Base-by-base conservation (phyloP, 1,140 invertebrate species). In the Tachypleus tridentatus region DNA sequence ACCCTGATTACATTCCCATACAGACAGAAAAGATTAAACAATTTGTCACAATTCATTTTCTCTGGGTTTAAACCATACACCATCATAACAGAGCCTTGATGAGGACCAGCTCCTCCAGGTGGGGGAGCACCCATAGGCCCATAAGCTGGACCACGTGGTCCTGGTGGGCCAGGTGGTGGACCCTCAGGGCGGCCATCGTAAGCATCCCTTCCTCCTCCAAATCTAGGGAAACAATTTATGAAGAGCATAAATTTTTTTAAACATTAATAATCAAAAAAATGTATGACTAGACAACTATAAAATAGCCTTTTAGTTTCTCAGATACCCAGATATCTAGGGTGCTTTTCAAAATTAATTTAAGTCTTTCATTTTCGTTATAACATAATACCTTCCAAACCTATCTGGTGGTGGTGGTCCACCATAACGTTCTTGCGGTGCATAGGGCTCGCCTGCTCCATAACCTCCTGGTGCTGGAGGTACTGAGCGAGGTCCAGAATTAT, bases 11-110 rank as follows among this genome's bases (percentile, higher is more conserved):
- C 93, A 77, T 99, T 99, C 67, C 97, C 97, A 78, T 98, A 99
- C 53, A 98, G 83, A 80, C 96, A 99, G 78, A 98, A 93, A 63
- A 99, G 81, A 80, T 98, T 99, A 84, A 99, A 99, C n/a, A 99
- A 82, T 74, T 88, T 86, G 77, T 98, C 93, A 67, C 91, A 89
- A 79, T 98, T 98, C 75, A 95, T 90, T 75, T 92, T 92, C 69
- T 91, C 85, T 58, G 87, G 85, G 74, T 94, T 91, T 11, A 99
- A 81, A 49, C 95, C 95, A 79, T 99, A 98, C 50, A 98, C 92
- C 95, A 99, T 98, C 80, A 98, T 86, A 58, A 98, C 94, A 58
- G 88, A 86, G 29, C 91, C 89, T 67, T 68, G 72, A 66, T 75
- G 67, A 63, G 67, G 64, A 29, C 51, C 52, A 10, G 48, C 67